Base-by-base conservation (phyloP, 2,113 vertebrate genomes). In the Corythornis vintsioides region DNA sequence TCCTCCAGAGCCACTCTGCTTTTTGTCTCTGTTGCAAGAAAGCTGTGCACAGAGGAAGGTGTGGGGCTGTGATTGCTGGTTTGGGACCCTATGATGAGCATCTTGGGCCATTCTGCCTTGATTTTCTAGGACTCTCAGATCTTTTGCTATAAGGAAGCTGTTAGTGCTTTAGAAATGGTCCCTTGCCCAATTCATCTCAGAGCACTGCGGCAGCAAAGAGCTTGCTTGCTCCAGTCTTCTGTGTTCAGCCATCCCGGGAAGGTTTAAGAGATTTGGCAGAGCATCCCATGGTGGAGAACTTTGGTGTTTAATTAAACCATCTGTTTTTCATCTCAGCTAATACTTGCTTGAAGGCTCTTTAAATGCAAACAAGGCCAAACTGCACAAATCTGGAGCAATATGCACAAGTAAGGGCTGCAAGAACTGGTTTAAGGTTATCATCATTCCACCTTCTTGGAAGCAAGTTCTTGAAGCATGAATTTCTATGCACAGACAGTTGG, bases 341-440 rank as follows among this genome's bases (percentile, higher is more conserved):
- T 65, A 59, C 93, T 92, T 88, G 38, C 52, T 83, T 48, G 82
- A 82, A 92, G 59, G 48, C 84, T 91, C 66, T 85, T 45, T 38
- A 85, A 73, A 84, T 22, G 53, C 84, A 90, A 84, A 82, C 57
- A 65, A 55, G 56, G 50, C 48, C 66, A 72, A 81, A 35, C 26
- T 15, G 4, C 40, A 43, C 19, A 31, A 71, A 72, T 61, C 43
- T 69, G 65, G 73, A 90, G 45, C 53, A 17, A 11, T 7, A 35
- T 12, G 35, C 17, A 14, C 3, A 4, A 90, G 20, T 7, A 18
- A 84, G 18, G 29, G 29, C 63, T 69, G 61, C 0, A 3, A 63
- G 53, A 92, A 35, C 13, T 53, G 45, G 2, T 9, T 89, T 61
- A 8, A 70, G 77, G 21, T 82, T 48, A 42, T 20, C 7, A 9